Evolutionary conservation across 2,797 vertebrate genomes (phyloP).

Genomic region (Thaleichthys pacificus): DNA sequence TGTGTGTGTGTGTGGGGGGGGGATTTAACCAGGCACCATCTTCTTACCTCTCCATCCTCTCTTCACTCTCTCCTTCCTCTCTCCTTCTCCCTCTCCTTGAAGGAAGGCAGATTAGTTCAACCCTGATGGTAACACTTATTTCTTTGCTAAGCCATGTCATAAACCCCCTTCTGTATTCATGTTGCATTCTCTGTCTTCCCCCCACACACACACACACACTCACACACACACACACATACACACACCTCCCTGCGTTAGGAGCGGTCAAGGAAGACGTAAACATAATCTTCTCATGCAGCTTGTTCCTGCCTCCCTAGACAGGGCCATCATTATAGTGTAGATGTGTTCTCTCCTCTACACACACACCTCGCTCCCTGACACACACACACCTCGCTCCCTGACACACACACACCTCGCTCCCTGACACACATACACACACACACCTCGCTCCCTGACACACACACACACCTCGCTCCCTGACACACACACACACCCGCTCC

Average conservation of each 20-base stretch:
- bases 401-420: no score
- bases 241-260: conserved; percentile 42
- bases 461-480: no score
- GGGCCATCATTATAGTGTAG: conserved; percentile 56
- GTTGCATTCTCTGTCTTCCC: conserved; percentile 14
- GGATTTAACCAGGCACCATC: neutral
- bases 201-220: neutral
- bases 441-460: no score
- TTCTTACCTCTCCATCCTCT: neutral
- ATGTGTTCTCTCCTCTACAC: conserved; percentile 1
- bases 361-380: no score
- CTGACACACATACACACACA: no score
- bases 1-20: conserved; percentile 4
- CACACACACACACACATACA: conserved; percentile 12
- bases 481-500: no score
- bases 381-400: neutral
- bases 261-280: conserved; percentile 55
- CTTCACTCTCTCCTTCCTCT: neutral
- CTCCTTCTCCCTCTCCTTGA: conserved; percentile 17
- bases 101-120: conserved; percentile 57
- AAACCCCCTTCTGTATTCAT: conserved; percentile 40
- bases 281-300: conserved; percentile 56
- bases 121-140: conserved; percentile 54
- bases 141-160: conserved; percentile 53
- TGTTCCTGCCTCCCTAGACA: conserved; percentile 45